Conservation (phyloP, 2,888 invertebrate genomes). For the Tridacna gigas region DNA sequence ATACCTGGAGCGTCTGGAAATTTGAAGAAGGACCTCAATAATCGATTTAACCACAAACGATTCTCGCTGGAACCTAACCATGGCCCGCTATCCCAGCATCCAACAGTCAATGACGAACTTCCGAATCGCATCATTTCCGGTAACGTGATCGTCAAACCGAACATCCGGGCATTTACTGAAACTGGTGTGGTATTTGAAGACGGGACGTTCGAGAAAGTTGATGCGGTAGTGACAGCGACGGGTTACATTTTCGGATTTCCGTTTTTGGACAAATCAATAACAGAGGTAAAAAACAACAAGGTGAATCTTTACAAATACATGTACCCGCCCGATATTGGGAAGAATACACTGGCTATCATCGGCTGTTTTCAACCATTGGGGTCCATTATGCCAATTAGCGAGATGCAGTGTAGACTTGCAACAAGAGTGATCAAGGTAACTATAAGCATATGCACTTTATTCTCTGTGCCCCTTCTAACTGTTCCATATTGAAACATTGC, state of each 20-base stretch:
- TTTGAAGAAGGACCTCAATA: constrained; percentile 69
- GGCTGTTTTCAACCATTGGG: constrained; percentile 85
- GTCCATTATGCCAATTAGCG: constrained; percentile 85
- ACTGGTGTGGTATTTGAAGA: constrained; percentile 80
- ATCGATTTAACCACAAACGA: constrained; percentile 82
- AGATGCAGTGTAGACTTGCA: constrained; percentile 85
- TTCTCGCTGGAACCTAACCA: constrained; percentile 84
- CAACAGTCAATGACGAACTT: constrained; percentile 84
- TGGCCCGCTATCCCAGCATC: constrained; percentile 71
- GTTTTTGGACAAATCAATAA: constrained; percentile 81
- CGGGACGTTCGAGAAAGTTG: constrained; percentile 79
- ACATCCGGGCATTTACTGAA: constrained; percentile 76
- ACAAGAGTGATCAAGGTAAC: constrained; percentile 82
- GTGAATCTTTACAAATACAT: constrained; percentile 84
- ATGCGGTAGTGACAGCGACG: constrained; percentile 83
- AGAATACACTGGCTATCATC: constrained; percentile 84
- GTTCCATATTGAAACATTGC: no score
- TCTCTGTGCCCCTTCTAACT: no score
- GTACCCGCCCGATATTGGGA: constrained; percentile 82
- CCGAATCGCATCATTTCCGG: constrained; percentile 84
- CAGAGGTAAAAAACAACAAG: constrained; percentile 74
- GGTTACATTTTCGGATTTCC: constrained; percentile 85
- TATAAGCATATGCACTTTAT: no score
- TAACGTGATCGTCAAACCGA: constrained; percentile 81
- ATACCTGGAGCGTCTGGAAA: constrained; percentile 45